Percentiles rank a stretch among this genome's conserved stretches.
These are phyloP conservation scores for Drosophila sordidula DNA, from an alignment of 2,888 invertebrate genomes.

Conservation along the genomic window DNA sequence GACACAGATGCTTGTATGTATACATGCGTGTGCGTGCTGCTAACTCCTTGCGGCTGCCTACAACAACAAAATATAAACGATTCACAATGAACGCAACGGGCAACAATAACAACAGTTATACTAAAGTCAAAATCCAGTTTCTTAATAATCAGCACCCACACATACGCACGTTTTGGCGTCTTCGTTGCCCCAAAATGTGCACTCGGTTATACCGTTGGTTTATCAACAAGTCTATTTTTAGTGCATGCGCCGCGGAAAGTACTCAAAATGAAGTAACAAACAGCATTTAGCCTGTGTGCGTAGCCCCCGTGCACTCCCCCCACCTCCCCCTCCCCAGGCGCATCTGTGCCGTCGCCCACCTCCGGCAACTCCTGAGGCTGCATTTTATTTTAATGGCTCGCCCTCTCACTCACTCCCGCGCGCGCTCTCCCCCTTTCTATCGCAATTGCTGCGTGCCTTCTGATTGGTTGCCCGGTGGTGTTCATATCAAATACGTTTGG, in stretches of 20 bases:
- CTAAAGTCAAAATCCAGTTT: constrained; percentile 46
- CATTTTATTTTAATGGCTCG: constrained; percentile 25
- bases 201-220: constrained; percentile 53
- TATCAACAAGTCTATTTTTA: constrained; percentile 83
- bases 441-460: not conserved
- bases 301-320: not conserved
- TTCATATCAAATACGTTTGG: constrained; percentile 1
- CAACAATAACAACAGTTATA: constrained; percentile 20
- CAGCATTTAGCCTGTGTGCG: constrained; percentile 7
- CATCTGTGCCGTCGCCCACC: constrained; percentile 1
- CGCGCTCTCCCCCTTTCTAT: not conserved
- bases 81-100: constrained; percentile 25
- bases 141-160: constrained; percentile 22
- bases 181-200: constrained; percentile 53
- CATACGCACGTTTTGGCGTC: constrained; percentile 1
- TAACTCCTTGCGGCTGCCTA: constrained; percentile 6
- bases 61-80: constrained; percentile 22
- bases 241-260: constrained; percentile 55
- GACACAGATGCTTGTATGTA: not conserved
- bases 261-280: constrained; percentile 56
- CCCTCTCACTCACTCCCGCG: not conserved
- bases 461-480: not conserved
- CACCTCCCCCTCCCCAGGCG: not conserved
- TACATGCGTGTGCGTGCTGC: constrained; percentile 11
- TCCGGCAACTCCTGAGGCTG: constrained; percentile 35